These are phyloP conservation scores for Gymnothorax reevesii DNA, from an alignment of 2,797 vertebrate species.

Conservation along the genomic window DNA sequence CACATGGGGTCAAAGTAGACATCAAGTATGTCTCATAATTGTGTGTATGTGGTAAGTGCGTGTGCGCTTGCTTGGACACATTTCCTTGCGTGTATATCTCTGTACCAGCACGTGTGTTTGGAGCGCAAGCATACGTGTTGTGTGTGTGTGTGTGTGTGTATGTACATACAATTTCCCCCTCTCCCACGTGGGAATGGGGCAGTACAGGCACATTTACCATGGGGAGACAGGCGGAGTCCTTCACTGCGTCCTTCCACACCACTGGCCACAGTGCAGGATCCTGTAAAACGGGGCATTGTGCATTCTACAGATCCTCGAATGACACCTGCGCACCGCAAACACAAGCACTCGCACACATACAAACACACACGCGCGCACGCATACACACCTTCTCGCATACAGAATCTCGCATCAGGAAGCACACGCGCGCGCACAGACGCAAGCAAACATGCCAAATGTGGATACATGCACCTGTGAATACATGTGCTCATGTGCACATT, in stretches of 20 bases:
- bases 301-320: background rate
- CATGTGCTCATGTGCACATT: too few species aligned
- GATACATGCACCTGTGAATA: too few species aligned
- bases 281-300: background rate
- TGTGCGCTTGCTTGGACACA: background rate
- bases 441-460: background rate
- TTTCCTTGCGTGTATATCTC: background rate
- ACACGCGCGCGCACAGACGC: background rate
- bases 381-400: too few species aligned
- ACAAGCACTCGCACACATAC: background rate
- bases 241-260: constrained; percentile 25
- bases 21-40: background rate
- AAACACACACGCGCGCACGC: background rate
- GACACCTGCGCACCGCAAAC: background rate
- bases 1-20: too few species aligned
- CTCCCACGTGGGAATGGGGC: constrained; percentile 3
- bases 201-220: constrained; percentile 28
- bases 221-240: constrained; percentile 31
- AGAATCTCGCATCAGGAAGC: background rate
- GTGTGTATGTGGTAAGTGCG: background rate
- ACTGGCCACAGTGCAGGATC: background rate
- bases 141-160: constrained; percentile 13
- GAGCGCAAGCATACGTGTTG: background rate
- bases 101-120: background rate
- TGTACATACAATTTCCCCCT: background rate